These are phyloP conservation scores for Noctuana brunneofusca DNA, from an alignment of 2,888 invertebrate species.

Conservation along the genomic window DNA sequence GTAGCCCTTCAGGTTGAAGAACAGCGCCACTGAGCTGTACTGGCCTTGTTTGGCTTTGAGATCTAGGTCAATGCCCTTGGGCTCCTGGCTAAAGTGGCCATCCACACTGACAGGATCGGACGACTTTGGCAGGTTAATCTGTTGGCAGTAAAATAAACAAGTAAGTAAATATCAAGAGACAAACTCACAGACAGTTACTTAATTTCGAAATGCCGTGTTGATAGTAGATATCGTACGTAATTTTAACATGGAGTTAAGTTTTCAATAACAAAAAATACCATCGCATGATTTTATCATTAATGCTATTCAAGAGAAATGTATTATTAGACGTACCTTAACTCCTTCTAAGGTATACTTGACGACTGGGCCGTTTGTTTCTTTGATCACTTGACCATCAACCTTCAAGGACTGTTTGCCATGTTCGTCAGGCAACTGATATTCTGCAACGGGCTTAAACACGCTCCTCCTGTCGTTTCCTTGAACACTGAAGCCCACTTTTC, in stretches of 20 bases:
- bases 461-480: conserved; percentile 78
- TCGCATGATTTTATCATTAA: neutral
- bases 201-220: no score
- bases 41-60: conserved; percentile 76
- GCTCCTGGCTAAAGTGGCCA: conserved; percentile 74
- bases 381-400: conserved; percentile 77
- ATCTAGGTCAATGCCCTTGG: conserved; percentile 69
- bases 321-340: conserved; percentile 59
- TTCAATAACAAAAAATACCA: no score
- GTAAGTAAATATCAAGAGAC: neutral
- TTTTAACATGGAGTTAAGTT: neutral
- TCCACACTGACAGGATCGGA: conserved; percentile 71
- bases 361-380: conserved; percentile 58
- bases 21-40: conserved; percentile 74
- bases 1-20: conserved; percentile 66
- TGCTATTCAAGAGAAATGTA: neutral
- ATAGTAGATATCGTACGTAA: no score
- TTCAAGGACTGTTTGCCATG: conserved; percentile 74
- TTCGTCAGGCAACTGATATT: conserved; percentile 83
- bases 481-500: conserved; percentile 85
- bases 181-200: no score
- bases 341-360: conserved; percentile 82
- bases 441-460: conserved; percentile 87
- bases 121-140: conserved; percentile 59
- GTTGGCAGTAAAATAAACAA: neutral